A percentile compares a stretch with the other conserved stretches of the same genome.
phyloP scores from a whole-genome alignment of 2,797 vertebrate genomes.

The Thaleichthys pacificus region DNA sequence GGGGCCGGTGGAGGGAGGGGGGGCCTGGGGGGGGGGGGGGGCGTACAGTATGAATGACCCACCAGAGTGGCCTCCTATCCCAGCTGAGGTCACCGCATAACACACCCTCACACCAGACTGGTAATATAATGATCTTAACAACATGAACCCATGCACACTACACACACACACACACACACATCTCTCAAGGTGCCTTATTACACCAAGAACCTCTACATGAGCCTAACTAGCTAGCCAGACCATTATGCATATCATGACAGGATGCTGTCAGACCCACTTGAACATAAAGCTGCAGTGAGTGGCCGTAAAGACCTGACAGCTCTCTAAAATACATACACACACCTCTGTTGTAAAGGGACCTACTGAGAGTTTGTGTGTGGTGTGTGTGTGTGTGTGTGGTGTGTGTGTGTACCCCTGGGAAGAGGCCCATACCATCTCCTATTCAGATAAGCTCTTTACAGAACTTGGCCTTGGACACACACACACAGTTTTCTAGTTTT shows the following conservation, averaged over 20 bases:
- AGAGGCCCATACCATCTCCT: slow-evolving; percentile 19
- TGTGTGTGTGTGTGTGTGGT: background rate
- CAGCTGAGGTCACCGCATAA: slow-evolving; percentile 28
- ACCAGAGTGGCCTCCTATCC: background rate
- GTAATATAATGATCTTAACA: background rate
- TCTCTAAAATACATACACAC: slow-evolving; percentile 9
- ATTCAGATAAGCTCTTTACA: slow-evolving; percentile 40
- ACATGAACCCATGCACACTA: slow-evolving; percentile 10
- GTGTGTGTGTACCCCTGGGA: slow-evolving; percentile 19
- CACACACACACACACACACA: slow-evolving; percentile 9
- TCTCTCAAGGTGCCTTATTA: slow-evolving; percentile 10
- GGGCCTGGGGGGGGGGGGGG: background rate
- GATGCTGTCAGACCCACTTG: slow-evolving; percentile 16
- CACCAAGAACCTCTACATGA: background rate
- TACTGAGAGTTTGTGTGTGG: slow-evolving; percentile 6
- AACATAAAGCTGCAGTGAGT: slow-evolving; percentile 3
- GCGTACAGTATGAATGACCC: slow-evolving; percentile 30
- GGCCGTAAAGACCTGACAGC: slow-evolving; percentile 13
- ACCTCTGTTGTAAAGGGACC: slow-evolving; percentile 8
- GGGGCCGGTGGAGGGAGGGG: background rate
- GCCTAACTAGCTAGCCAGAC: background rate
- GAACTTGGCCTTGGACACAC: slow-evolving; percentile 23
- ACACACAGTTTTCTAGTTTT: slow-evolving; percentile 41
- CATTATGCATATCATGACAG: slow-evolving; percentile 20
- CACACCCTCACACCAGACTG: slow-evolving; percentile 5